Evolutionary conservation across 2,113 vertebrate genomes (phyloP).

Genomic region (Nycticebus coucang): DNA sequence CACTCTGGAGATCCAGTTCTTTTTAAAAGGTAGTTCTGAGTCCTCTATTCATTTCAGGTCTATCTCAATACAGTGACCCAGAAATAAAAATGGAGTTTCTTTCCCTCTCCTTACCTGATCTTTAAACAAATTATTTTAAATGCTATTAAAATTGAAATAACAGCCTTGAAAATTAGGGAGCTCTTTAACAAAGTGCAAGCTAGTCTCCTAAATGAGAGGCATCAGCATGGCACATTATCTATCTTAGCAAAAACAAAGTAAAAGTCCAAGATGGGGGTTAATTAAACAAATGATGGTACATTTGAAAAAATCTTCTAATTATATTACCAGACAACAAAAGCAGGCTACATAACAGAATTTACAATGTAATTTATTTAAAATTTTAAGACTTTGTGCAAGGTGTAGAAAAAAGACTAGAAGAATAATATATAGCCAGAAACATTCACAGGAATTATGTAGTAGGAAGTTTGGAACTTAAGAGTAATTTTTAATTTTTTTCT

Average conservation of each 20-base stretch:
- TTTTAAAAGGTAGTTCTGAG: neutral
- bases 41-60: neutral
- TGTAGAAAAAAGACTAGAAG: neutral
- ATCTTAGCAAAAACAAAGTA: neutral
- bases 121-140: slow-evolving; percentile 19
- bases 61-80: neutral
- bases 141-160: neutral
- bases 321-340: neutral
- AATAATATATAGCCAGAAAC: neutral
- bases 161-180: neutral
- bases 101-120: neutral
- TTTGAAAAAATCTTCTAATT: slow-evolving; percentile 15
- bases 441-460: neutral
- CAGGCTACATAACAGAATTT: neutral
- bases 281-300: neutral
- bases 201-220: neutral
- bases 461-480: neutral
- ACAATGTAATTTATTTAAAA: neutral
- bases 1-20: neutral
- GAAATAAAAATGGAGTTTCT: neutral
- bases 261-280: neutral
- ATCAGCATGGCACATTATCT: neutral
- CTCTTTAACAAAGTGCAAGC: slow-evolving; percentile 2
- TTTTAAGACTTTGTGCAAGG: neutral
- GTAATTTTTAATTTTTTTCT: neutral